Percentiles rank a stretch among this genome's conserved stretches.
Conservation (phyloP, 1,140 invertebrate genomes). For the Dryas iulia region DNA sequence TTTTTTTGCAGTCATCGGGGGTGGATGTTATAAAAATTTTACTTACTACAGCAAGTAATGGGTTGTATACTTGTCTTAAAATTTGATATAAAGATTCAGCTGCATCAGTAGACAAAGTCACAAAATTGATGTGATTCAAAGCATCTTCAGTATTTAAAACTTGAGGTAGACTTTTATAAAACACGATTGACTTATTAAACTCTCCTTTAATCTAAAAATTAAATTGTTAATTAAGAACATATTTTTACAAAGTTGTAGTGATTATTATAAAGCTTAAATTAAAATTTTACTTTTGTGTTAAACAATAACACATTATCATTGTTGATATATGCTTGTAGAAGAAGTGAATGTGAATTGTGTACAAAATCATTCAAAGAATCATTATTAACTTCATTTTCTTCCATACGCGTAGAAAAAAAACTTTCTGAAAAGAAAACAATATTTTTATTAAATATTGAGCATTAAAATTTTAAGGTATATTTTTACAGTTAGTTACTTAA, state of each 20-base stretch:
- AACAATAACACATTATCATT: conserved; percentile 41
- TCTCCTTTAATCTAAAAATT: conserved; percentile 53
- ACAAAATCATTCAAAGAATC: conserved; percentile 58
- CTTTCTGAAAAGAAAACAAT: conserved; percentile 45
- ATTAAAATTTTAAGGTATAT: too few relatives aligned
- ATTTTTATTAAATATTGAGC: background rate
- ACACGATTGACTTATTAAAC: conserved; percentile 56
- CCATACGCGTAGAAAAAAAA: conserved; percentile 39
- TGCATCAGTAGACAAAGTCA: conserved; percentile 53
- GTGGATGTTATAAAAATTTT: background rate
- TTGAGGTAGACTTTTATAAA: conserved; percentile 57
- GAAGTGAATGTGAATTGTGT: conserved; percentile 52
- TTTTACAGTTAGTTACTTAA: too few relatives aligned
- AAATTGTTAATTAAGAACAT: background rate
- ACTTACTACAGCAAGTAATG: conserved; percentile 54
- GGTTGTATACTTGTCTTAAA: conserved; percentile 60
- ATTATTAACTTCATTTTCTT: conserved; percentile 27
- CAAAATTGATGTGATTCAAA: conserved; percentile 54
- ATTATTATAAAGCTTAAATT: background rate
- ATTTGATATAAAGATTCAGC: conserved; percentile 64
- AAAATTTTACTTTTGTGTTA: conserved; percentile 47
- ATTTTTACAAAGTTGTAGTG: background rate
- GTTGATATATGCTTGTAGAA: conserved; percentile 51
- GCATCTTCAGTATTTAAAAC: conserved; percentile 44
- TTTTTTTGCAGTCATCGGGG: background rate